phyloP scores from a whole-genome alignment of 2,113 vertebrate genomes.

The Nansenia antarctica region DNA sequence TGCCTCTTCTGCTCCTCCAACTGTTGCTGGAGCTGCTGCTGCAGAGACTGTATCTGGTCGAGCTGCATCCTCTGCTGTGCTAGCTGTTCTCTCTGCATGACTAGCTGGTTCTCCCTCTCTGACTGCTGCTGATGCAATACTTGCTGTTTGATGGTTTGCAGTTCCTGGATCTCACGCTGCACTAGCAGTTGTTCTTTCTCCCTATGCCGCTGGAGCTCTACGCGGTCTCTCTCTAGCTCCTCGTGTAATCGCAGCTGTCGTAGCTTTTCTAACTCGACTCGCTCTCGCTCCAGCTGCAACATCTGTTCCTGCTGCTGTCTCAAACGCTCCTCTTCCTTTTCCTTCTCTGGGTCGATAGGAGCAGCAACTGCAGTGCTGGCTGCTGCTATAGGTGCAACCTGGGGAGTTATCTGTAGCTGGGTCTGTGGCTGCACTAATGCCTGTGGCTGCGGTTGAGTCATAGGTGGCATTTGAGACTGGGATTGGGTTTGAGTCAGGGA shows the following conservation, averaged over 20 bases:
- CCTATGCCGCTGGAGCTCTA: slow-evolving; percentile 91
- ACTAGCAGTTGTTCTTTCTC: slow-evolving; percentile 96
- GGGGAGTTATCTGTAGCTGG: slow-evolving; percentile 51
- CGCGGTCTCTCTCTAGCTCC: slow-evolving; percentile 91
- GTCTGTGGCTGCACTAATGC: slow-evolving; percentile 53
- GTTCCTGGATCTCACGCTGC: slow-evolving; percentile 94
- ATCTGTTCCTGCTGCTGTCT: slow-evolving; percentile 94
- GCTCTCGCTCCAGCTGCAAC: slow-evolving; percentile 91
- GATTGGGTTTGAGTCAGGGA: slow-evolving; percentile 66
- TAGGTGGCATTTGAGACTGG: slow-evolving; percentile 59
- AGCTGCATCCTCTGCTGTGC: slow-evolving; percentile 96
- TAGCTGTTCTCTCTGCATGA: slow-evolving; percentile 93
- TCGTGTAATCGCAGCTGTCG: slow-evolving; percentile 92
- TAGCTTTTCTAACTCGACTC: slow-evolving; percentile 93
- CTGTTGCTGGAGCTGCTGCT: slow-evolving; percentile 97
- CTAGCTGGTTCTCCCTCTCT: slow-evolving; percentile 92
- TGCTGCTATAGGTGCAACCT: slow-evolving; percentile 33
- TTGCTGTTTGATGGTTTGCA: slow-evolving; percentile 97
- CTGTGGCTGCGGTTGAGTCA: slow-evolving; percentile 55
- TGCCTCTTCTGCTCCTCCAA: slow-evolving; percentile 96
- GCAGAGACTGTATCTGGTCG: slow-evolving; percentile 95
- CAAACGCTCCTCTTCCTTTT: slow-evolving; percentile 87
- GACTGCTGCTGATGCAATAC: slow-evolving; percentile 96
- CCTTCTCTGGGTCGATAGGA: slow-evolving; percentile 76
- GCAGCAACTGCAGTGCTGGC: slow-evolving; percentile 56